phyloP scores from a whole-genome alignment of 2,888 invertebrate species.

The Corbicula japonica region DNA sequence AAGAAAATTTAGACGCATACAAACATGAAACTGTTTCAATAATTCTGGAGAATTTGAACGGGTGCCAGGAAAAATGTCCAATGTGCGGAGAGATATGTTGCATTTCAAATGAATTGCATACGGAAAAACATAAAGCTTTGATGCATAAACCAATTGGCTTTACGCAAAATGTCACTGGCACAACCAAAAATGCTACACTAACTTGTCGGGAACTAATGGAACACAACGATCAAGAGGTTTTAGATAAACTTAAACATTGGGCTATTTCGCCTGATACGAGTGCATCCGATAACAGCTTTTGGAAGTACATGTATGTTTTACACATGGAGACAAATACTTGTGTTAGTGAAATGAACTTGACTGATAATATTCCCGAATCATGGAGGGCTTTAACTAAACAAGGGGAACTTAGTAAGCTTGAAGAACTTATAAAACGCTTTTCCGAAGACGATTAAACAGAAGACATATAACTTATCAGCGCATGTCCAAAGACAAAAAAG shows the following conservation, averaged over 20 bases:
- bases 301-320: constrained; percentile 1
- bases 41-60: constrained; percentile 1
- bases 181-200: background rate
- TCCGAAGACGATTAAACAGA: too few species aligned
- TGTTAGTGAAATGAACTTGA: too few species aligned
- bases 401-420: too few species aligned
- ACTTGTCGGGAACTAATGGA: background rate
- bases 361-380: background rate
- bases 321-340: too few species aligned
- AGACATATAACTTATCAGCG: too few species aligned
- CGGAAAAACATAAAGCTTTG: constrained; percentile 14
- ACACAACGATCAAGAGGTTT: background rate
- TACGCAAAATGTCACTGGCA: background rate
- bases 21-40: background rate
- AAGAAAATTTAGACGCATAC: background rate
- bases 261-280: background rate
- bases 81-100: constrained; percentile 28
- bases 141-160: constrained; percentile 24
- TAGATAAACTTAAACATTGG: constrained; percentile 3
- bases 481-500: too few species aligned
- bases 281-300: constrained; percentile 5
- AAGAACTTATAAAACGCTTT: too few species aligned
- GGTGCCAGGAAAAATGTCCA: constrained; percentile 24
- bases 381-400: constrained; percentile 1
- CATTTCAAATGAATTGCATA: constrained; percentile 6